Evolutionary conservation across 2,797 vertebrate species (phyloP), one percentile per base, ranked within the genome.

Genomic region (Neosalanx taihuensis): DNA sequence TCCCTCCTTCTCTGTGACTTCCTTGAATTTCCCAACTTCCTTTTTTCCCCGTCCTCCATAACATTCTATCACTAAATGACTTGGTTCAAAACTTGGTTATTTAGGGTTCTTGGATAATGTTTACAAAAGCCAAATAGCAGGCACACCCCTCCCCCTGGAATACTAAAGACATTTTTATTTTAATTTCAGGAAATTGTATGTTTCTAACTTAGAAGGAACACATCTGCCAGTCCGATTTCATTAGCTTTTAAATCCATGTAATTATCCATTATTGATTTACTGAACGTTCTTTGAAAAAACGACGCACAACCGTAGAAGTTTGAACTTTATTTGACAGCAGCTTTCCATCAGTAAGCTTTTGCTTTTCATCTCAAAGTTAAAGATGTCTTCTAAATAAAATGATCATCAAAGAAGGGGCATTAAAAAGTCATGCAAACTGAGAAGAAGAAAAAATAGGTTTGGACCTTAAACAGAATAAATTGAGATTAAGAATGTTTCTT

Each of bases 1-100:
- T 15, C 12, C 46, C 23, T 49, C 46, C 64, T 51, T 26, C 62
- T 74, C 71, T 85, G 74, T 78, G 69, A 70, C 73, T 80, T 79
- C 59, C 70, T 59, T 41, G 6, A 41, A 5, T 30, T 51, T 67
- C 70, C 64, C 58, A 66, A 67, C 68, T 66, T 64, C 56, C 58
- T 37, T 17, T 79, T 57, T 78, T 76, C 76, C 76, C 73, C 23
- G 69, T 31, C 46, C 41, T 51, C 41, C 26, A 10, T 29, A 3
- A 26, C 30, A 29, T 29, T 66, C 64, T 3, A 13, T 5, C 12
- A 49, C 64, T 31, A 26, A n/a, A 64, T 37, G 62, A 17, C 64
- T 12, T 66, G 51, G 64, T 66, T 51, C 7, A 51, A 2, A 51
- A 23, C 13, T 41, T 7, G 51, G 2, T 66, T 10, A 37, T 17